These are phyloP conservation scores for Amyelois transitella DNA, from an alignment of 1,140 invertebrate species.

Conservation along the genomic window DNA sequence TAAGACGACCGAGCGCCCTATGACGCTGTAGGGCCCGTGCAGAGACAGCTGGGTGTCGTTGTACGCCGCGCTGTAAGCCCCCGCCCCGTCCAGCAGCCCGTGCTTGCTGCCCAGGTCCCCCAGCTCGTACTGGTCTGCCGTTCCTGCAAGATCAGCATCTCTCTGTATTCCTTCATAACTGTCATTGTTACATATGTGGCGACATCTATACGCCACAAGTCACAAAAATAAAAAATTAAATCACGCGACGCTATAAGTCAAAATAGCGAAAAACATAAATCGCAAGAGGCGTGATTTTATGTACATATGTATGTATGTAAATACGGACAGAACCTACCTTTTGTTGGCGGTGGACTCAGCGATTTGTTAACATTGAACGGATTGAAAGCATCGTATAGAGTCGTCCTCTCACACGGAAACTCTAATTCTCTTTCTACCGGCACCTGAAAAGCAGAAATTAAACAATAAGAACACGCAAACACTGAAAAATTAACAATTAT, in stretches of 20 bases:
- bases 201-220: too few relatives aligned
- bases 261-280: too few relatives aligned
- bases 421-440: slow-evolving; percentile 86
- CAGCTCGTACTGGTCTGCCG: slow-evolving; percentile 89
- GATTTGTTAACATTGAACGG: slow-evolving; percentile 81
- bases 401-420: slow-evolving; percentile 90
- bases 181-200: too few relatives aligned
- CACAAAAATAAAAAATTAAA: too few relatives aligned
- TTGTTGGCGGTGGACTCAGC: slow-evolving; percentile 75
- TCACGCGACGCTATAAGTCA: too few relatives aligned
- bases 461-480: too few relatives aligned
- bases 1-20: slow-evolving; percentile 92
- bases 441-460: slow-evolving; percentile 80
- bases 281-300: too few relatives aligned
- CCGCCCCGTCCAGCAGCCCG: slow-evolving; percentile 80
- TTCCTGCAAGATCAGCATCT: slow-evolving; percentile 66
- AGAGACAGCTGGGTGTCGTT: slow-evolving; percentile 91
- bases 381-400: slow-evolving; percentile 89
- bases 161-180: too few relatives aligned
- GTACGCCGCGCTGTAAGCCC: slow-evolving; percentile 76
- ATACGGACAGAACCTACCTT: slow-evolving; percentile 52
- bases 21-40: slow-evolving; percentile 86
- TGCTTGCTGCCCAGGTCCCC: slow-evolving; percentile 95
- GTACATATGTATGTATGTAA: too few relatives aligned
- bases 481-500: too few relatives aligned